Evolutionary conservation across 2,113 vertebrate species (phyloP), one percentile per base, ranked within the genome.

Genomic region (Corapipo altera): DNA sequence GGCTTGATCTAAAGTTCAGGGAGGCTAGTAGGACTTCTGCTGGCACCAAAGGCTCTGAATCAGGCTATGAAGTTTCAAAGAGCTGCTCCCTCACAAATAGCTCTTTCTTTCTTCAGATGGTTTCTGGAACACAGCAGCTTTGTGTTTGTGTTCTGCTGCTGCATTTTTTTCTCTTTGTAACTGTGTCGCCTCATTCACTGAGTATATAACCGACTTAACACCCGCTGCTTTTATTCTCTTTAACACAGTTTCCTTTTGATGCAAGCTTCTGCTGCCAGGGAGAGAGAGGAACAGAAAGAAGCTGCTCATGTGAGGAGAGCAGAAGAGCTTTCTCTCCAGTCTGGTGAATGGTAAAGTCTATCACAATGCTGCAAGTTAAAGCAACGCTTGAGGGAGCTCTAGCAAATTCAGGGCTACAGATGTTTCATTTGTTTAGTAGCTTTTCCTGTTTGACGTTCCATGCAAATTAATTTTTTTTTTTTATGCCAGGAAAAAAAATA

Each of bases 61-160:
- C 39, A 74, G 78, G 21, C 89, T 85, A 5, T 71, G 75, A 66
- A 80, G 66, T 70, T 96, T 91, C 81, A 94, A 85, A 94, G 85
- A 78, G 35, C 83, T 84, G 64, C 72, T 85, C 26, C 86, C 86
- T 71, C 80, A 86, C 69, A 88, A 94, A 80, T 8, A 93, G 67
- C 48, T 27, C 71, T 96, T 91, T 82, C 44, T 85, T 79, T 80
- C 77, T 88, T 85, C 64, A 43, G 71, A 71, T 80, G 69, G 19
- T 85, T 96, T 88, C 75, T 95, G 82, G 78, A 88, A 93, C 91
- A 88, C 92, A 95, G 92, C 76, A 84, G 85, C 88, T 94, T 86
- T 96, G 93, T 96, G 85, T 67, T 88, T 96, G 93, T 96, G 85
- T 67, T 86, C 82, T 54, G 71, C 49, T 89, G 49, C 71, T 86